Percentiles rank a stretch among this genome's conserved stretches.
phyloP scores from a whole-genome alignment of 2,888 invertebrate species.

The Tipula helvola region DNA sequence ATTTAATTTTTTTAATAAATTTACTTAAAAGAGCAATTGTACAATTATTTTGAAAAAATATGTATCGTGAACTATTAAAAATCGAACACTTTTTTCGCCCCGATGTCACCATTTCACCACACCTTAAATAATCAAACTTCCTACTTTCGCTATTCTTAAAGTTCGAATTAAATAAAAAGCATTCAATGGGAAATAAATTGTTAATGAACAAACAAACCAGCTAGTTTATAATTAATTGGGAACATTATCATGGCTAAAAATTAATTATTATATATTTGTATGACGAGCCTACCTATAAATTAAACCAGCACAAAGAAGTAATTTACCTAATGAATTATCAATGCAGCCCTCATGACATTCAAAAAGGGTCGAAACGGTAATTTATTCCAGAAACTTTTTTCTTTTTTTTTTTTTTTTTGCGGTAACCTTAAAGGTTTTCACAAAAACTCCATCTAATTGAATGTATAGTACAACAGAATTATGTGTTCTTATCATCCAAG shows the following conservation, averaged over 20 bases:
- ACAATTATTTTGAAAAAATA: too few relatives aligned
- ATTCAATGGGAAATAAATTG: too few relatives aligned
- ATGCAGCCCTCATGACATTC: not conserved
- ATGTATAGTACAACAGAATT: not conserved
- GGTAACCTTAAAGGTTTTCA: not conserved
- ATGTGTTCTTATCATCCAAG: not conserved
- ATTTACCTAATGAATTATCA: not conserved
- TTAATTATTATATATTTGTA: too few relatives aligned
- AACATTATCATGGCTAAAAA: not conserved
- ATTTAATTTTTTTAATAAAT: too few relatives aligned
- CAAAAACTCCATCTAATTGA: not conserved
- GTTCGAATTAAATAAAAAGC: too few relatives aligned
- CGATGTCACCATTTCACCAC: too few relatives aligned
- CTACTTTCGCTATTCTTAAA: too few relatives aligned
- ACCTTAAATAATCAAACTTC: too few relatives aligned
- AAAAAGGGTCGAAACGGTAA: not conserved
- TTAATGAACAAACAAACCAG: not conserved
- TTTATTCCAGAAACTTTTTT: not conserved
- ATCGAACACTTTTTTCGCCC: too few relatives aligned
- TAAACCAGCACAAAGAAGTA: not conserved
- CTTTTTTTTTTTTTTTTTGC: not conserved
- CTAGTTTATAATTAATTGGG: not conserved
- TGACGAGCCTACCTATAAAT: not conserved
- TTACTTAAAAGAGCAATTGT: too few relatives aligned
- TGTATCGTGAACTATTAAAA: too few relatives aligned